A percentile compares a stretch with the other conserved stretches of the same genome.
phyloP scores from a whole-genome alignment of 1,140 invertebrate species.

The Sesamia nonagrioides region DNA sequence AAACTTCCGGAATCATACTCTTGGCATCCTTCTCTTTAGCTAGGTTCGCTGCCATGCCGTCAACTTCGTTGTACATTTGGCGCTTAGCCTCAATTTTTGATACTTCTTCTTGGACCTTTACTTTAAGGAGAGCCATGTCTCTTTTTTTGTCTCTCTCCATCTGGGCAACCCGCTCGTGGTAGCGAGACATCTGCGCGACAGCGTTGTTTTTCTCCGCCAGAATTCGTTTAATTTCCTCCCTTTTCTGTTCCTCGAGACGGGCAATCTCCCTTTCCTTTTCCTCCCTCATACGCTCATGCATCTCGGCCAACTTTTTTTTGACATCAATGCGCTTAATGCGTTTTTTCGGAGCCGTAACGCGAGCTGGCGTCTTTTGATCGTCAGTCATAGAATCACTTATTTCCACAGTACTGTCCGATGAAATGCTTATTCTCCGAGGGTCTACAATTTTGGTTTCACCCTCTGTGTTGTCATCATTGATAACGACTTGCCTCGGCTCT shows the following conservation, averaged over 20 bases:
- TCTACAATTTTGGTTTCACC: no score
- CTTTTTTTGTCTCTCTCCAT: background rate
- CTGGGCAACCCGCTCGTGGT: background rate
- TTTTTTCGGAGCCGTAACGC: no score
- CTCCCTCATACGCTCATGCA: no score
- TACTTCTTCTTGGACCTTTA: background rate
- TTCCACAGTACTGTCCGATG: no score
- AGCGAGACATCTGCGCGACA: background rate
- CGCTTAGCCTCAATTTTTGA: background rate
- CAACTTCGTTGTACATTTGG: background rate
- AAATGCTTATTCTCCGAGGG: no score
- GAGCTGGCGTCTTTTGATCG: no score
- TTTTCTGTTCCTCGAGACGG: background rate
- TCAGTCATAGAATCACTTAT: no score
- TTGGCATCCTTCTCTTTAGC: background rate
- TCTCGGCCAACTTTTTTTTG: no score
- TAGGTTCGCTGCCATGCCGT: background rate
- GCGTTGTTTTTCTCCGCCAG: background rate
- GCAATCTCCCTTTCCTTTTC: background rate
- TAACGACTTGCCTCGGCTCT: no score
- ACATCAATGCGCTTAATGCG: no score
- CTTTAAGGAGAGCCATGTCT: background rate
- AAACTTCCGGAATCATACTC: background rate
- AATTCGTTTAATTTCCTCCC: background rate
- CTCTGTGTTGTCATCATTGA: no score